A percentile compares a stretch with the other conserved stretches of the same genome.
These are phyloP conservation scores for Drosophila merina DNA, from an alignment of 2,888 invertebrate species.

Conservation along the genomic window DNA sequence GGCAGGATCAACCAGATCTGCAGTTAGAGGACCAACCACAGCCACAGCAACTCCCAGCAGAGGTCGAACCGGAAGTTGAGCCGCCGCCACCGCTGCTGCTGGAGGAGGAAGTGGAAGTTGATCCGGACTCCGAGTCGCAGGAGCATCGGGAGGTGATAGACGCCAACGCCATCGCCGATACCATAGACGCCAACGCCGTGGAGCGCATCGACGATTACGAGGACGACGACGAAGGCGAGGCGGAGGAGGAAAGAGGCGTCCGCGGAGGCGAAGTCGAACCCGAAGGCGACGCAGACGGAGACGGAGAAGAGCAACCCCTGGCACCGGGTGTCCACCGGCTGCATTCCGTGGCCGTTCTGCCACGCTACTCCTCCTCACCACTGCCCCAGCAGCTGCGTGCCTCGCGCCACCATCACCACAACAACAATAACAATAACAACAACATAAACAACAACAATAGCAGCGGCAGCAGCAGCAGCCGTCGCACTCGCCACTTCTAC, in stretches of 20 bases:
- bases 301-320: slow-evolving; percentile 9
- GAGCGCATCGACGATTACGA: slow-evolving; percentile 74
- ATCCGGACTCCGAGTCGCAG: slow-evolving; percentile 33
- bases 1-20: neutral
- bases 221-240: slow-evolving; percentile 59
- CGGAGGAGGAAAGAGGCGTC: slow-evolving; percentile 47
- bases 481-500: slow-evolving; percentile 68
- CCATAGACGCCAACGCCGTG: slow-evolving; percentile 73
- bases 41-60: neutral
- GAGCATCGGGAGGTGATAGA: slow-evolving; percentile 44
- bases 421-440: slow-evolving; percentile 36
- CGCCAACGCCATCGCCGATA: slow-evolving; percentile 65
- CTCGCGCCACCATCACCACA: slow-evolving; percentile 44
- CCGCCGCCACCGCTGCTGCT: slow-evolving; percentile 14
- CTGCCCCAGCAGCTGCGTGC: slow-evolving; percentile 57
- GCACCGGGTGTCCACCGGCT: slow-evolving; percentile 40
- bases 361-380: slow-evolving; percentile 49
- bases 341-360: slow-evolving; percentile 68
- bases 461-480: slow-evolving; percentile 37
- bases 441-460: slow-evolving; percentile 25
- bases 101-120: slow-evolving; percentile 15
- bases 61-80: slow-evolving; percentile 18
- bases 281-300: neutral
- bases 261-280: slow-evolving; percentile 40
- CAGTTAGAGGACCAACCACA: neutral